phyloP scores from a whole-genome alignment of 1,140 invertebrate genomes.

The Oedothorax gibbosus region DNA sequence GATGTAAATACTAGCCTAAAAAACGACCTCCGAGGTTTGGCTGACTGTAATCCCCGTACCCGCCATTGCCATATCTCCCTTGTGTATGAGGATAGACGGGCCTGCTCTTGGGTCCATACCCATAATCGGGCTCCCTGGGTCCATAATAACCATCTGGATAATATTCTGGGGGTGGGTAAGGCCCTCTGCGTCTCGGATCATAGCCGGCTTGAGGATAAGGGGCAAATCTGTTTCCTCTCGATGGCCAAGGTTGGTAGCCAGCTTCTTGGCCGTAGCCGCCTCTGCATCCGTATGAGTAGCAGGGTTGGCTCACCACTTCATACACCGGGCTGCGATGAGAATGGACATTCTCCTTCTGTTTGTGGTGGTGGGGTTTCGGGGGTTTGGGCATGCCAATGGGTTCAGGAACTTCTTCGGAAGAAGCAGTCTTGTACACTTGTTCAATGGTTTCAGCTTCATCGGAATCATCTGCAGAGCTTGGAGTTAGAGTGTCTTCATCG shows the following conservation, averaged over 20 bases:
- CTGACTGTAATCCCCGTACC: constrained; percentile 32
- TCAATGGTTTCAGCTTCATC: constrained; percentile 10
- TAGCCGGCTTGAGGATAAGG: constrained; percentile 30
- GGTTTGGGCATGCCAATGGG: constrained; percentile 35
- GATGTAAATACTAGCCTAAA: constrained; percentile 21
- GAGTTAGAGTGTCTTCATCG: constrained; percentile 13
- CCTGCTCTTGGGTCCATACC: constrained; percentile 17
- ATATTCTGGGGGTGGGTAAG: background rate
- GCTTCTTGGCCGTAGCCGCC: background rate
- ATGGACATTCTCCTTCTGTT: constrained; percentile 4
- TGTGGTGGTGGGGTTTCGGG: constrained; percentile 12
- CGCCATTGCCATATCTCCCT: constrained; percentile 13
- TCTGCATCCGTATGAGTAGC: constrained; percentile 30
- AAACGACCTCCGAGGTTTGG: constrained; percentile 1
- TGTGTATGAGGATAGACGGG: background rate
- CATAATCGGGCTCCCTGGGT: constrained; percentile 33
- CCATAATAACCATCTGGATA: constrained; percentile 32
- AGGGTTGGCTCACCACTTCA: constrained; percentile 39
- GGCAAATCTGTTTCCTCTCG: constrained; percentile 32
- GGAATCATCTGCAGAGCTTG: constrained; percentile 6
- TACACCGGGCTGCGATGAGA: constrained; percentile 39
- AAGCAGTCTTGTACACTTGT: background rate
- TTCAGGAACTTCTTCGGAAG: constrained; percentile 13
- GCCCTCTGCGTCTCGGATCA: constrained; percentile 28
- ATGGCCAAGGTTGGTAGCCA: constrained; percentile 16